Base-by-base conservation (phyloP, 2,888 invertebrate genomes). In the Tenthredo mesomela region DNA sequence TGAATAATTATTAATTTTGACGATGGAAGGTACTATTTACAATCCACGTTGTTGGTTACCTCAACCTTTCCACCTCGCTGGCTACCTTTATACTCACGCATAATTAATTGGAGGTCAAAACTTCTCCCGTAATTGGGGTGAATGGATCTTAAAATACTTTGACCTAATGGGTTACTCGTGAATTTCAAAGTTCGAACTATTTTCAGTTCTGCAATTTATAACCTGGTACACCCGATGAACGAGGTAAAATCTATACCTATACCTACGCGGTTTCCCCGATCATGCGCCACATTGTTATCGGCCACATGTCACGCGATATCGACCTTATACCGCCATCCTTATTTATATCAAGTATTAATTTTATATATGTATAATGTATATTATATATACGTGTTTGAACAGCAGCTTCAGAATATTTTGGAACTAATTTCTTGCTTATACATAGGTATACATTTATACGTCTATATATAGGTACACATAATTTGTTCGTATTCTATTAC, bases 301-400 rank as follows among this genome's bases (percentile, higher is more conserved):
- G 71, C 50, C 77, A 77, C 77, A 54, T 54, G 77, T 77, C 77
- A 77, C 77, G 77, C 77, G 77, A 77, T 77, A 54, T 77, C 77
- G 77, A 77, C 77, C 77, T 77, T 3, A 50, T 29, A 25, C 15
- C 29, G 3, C 3, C 54, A 10, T 54, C 54, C 54, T 54, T 77
- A 29, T 7, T 21, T 25, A 9, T 33, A 33, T 50, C 29, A 54
- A 50, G 33, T 54, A 54, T 77, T 50, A 77, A 73, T 73, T 29
- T 47, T 15, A 21, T 9, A 75, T 18, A 73, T 29, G 47, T 15
- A 21, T 9, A 75, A n/a, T n/a, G n/a, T n/a, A n/a, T n/a, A n/a
- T n/a, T 29, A 75, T 7, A 21, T 9, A 75, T 18, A 73, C 73
- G n/a, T 25, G 73, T 43, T 43, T 15, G 6, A 40, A 1, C 21